phyloP scores from a whole-genome alignment of 1,140 invertebrate species.

The Trachymyrmex septentrionalis region DNA sequence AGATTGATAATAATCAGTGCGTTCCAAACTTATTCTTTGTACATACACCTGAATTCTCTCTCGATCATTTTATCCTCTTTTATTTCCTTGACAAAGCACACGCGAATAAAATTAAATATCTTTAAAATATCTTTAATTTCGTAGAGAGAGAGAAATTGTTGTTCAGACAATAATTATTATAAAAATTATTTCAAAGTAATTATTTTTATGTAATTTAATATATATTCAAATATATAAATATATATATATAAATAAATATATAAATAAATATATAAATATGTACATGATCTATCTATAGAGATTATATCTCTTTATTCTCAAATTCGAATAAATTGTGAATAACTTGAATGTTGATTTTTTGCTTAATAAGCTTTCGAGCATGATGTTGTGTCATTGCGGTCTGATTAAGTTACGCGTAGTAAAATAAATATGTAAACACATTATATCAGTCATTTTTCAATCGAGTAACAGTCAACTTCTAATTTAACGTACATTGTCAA shows the following conservation, averaged over 20 bases:
- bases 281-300: no score
- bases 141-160: no score
- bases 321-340: not conserved
- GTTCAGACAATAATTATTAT: not conserved
- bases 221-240: not conserved
- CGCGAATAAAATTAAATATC: not conserved
- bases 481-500: no score
- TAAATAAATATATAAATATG: not conserved
- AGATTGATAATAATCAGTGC: no score
- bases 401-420: not conserved
- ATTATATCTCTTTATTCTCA: not conserved
- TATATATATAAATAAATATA: not conserved
- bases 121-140: not conserved
- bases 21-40: not conserved
- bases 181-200: not conserved
- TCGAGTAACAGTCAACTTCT: no score
- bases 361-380: not conserved
- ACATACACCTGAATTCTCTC: not conserved
- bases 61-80: not conserved
- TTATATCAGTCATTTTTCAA: no score
- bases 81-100: not conserved
- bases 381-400: not conserved
- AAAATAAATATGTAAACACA: not conserved
- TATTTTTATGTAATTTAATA: not conserved
- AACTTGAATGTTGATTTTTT: not conserved